These are phyloP conservation scores for Ophiodon elongatus DNA, from an alignment of 2,113 vertebrate species.

Conservation along the genomic window DNA sequence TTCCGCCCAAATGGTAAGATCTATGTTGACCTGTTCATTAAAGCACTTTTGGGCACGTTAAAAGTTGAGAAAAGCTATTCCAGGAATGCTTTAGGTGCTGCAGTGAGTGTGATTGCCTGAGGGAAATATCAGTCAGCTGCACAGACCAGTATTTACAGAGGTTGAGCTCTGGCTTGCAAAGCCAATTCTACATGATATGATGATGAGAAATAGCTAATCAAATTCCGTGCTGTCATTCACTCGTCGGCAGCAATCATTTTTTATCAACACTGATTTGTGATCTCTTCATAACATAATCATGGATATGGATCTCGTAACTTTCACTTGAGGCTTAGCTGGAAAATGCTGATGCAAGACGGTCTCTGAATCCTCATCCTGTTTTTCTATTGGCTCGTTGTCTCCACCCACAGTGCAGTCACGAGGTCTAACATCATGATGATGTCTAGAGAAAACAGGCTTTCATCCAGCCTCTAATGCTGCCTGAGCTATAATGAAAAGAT, in stretches of 20 bases:
- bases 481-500: slow-evolving; percentile 57
- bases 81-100: slow-evolving; percentile 75
- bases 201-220: slow-evolving; percentile 58
- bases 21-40: slow-evolving; percentile 73
- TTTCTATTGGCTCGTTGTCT: slow-evolving; percentile 73
- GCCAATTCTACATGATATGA: slow-evolving; percentile 57
- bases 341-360: slow-evolving; percentile 75
- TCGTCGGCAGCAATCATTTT: slow-evolving; percentile 62
- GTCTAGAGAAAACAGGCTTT: slow-evolving; percentile 73
- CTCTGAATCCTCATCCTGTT: slow-evolving; percentile 51
- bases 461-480: slow-evolving; percentile 63
- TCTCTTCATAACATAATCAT: slow-evolving; percentile 73
- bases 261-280: slow-evolving; percentile 67
- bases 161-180: slow-evolving; percentile 56
- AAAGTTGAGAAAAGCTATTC: slow-evolving; percentile 72
- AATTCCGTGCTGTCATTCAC: slow-evolving; percentile 62
- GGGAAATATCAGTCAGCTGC: slow-evolving; percentile 64
- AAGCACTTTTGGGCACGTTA: slow-evolving; percentile 72
- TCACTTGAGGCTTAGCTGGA: slow-evolving; percentile 65
- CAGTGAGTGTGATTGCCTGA: slow-evolving; percentile 63
- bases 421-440: slow-evolving; percentile 73
- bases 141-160: slow-evolving; percentile 67
- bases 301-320: slow-evolving; percentile 68
- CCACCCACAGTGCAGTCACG: slow-evolving; percentile 75
- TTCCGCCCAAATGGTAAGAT: slow-evolving; percentile 73